A percentile compares a stretch with the other conserved stretches of the same genome.
These are phyloP conservation scores for Clytia hemisphaerica DNA, from an alignment of 30 jellyfish, hydroid and myxozoan genomes.

Conservation along the genomic window DNA sequence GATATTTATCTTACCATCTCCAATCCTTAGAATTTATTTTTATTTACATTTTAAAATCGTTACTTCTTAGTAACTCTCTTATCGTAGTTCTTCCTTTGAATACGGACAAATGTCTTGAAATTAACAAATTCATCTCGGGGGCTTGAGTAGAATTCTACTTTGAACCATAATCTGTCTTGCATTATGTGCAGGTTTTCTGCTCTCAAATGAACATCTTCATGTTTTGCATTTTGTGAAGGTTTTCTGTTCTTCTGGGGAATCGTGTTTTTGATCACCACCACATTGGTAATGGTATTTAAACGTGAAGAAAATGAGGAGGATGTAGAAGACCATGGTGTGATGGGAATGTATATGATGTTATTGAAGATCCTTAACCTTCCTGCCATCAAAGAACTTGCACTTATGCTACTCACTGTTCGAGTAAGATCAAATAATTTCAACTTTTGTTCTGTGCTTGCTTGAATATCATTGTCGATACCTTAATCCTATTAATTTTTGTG, in stretches of 20 bases:
- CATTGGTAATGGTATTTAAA: conserved; percentile 77
- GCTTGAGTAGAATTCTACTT: too few relatives aligned
- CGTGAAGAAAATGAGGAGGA: conserved; percentile 45
- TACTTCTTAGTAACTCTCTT: too few relatives aligned
- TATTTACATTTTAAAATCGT: not conserved
- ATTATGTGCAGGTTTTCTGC: too few relatives aligned
- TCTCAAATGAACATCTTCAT: too few relatives aligned
- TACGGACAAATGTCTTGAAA: too few relatives aligned
- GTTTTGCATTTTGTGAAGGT: conserved; percentile 25
- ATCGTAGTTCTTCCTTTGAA: too few relatives aligned
- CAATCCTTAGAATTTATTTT: not conserved
- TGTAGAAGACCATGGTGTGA: conserved; percentile 58
- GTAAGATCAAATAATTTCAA: conserved; percentile 28
- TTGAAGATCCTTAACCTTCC: conserved; percentile 74
- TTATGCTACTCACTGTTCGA: conserved; percentile 71
- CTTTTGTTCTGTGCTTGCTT: too few relatives aligned
- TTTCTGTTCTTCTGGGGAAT: conserved; percentile 93
- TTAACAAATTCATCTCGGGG: too few relatives aligned
- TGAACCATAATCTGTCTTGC: too few relatives aligned
- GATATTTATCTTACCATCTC: not conserved
- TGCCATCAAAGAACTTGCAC: conserved; percentile 65
- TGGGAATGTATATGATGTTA: conserved; percentile 61
- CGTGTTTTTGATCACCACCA: conserved; percentile 65
- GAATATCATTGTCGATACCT: too few relatives aligned
- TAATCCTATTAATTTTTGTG: too few relatives aligned